Base-by-base conservation (phyloP, 2,113 vertebrate species). In the Galbula dea region DNA sequence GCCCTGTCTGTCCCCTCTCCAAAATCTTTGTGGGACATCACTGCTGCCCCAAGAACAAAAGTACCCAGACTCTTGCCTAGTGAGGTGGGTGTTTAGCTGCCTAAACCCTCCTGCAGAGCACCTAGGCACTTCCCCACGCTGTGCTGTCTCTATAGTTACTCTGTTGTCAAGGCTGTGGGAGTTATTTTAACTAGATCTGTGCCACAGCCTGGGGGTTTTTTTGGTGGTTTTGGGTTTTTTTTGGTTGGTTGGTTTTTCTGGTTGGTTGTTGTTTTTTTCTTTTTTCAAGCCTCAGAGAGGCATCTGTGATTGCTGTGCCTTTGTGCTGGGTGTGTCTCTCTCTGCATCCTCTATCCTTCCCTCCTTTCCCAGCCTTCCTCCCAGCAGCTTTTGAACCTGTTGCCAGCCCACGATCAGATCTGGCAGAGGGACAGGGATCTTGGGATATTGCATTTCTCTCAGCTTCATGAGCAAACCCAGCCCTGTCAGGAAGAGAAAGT, bases 281-380 rank as follows among this genome's bases (percentile, higher is more conserved):
- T 19, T 62, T 76, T 54, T 26, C 43, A n/a, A 63, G 48, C 4
- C 16, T 65, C 85, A 89, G 72, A 54, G 32, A 83, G 55, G 83
- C 59, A 17, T 87, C 71, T 94, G 74, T 54, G 84, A 85, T 93
- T 1, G 0, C 62, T 85, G 54, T 76, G 67, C 84, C 63, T 86
- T 75, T 91, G 67, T 83, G 63, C 94, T 91, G 0, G 82, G 94
- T 79, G 89, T 79, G 94, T 73, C 89, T 79, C 54, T 36, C 18
- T 85, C 71, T 52, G 54, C 67, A 86, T 89, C 92, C 79, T 96
- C 72, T 77, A 85, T 80, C 63, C 37, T 94, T 88, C 89, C 88
- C 91, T 95, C 49, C 51, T 89, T 95, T 89, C 93, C 93, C 89
- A 89, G 84, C 91, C 94, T 94, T 94, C 85, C 88, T 95, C 63